phyloP scores from a whole-genome alignment of 2,113 vertebrate species.

The Brachypodius melanocephalos region DNA sequence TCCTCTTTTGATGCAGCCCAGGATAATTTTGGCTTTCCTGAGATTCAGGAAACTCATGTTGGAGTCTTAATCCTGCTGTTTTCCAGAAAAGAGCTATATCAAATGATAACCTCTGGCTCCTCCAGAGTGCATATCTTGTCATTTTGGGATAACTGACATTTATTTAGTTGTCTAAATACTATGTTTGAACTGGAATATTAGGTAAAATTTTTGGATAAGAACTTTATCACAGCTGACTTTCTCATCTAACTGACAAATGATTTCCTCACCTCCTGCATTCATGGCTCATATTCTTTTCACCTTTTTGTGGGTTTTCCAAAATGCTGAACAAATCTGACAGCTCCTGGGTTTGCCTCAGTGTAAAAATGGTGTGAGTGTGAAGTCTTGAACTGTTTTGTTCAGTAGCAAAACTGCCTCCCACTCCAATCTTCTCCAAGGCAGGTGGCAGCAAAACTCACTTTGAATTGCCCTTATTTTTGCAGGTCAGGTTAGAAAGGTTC shows the following conservation, averaged over 20 bases:
- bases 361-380: accelerated
- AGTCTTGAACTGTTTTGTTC: neutral
- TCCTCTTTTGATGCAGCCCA: neutral
- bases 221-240: neutral
- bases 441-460: neutral
- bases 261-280: neutral
- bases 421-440: neutral
- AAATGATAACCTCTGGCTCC: neutral
- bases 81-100: neutral
- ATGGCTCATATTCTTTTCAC: neutral
- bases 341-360: neutral
- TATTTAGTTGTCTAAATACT: neutral
- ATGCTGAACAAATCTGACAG: neutral
- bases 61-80: neutral
- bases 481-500: neutral
- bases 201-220: neutral
- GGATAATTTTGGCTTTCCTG: neutral
- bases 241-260: accelerated
- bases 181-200: neutral
- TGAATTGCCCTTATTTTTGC: neutral
- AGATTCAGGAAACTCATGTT: neutral
- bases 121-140: neutral
- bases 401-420: neutral
- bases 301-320: neutral
- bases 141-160: neutral